These are phyloP conservation scores for Oreochromis spilurus DNA, from an alignment of 2,113 vertebrate species.

Conservation along the genomic window DNA sequence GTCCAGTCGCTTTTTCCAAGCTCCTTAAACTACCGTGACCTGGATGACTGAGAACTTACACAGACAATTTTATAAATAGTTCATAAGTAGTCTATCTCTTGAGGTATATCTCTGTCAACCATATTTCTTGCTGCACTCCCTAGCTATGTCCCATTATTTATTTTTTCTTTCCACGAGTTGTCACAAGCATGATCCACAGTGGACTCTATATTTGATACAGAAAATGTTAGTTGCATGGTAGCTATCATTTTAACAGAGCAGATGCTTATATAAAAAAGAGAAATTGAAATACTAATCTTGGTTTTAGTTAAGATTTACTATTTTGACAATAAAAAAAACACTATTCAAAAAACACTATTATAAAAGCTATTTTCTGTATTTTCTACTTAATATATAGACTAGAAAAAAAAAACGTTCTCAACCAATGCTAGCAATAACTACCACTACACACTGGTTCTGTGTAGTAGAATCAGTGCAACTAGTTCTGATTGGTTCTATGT, in stretches of 20 bases:
- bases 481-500: background rate
- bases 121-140: background rate
- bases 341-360: background rate
- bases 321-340: background rate
- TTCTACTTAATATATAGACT: background rate
- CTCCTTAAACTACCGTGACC: background rate
- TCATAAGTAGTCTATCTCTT: background rate
- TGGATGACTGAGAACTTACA: background rate
- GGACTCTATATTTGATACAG: background rate
- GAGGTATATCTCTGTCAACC: background rate
- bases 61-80: background rate
- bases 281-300: background rate
- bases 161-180: background rate
- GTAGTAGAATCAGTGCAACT: background rate
- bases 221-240: background rate
- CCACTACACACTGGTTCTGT: background rate
- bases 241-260: background rate
- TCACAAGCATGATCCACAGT: background rate
- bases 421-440: background rate
- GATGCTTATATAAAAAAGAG: background rate
- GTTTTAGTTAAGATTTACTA: background rate
- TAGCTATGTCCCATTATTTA: background rate
- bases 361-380: background rate
- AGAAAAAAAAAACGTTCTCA: background rate
- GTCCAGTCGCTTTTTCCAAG: background rate